These are phyloP conservation scores for Tuta absoluta DNA, from an alignment of 2,888 invertebrate genomes.

Conservation along the genomic window DNA sequence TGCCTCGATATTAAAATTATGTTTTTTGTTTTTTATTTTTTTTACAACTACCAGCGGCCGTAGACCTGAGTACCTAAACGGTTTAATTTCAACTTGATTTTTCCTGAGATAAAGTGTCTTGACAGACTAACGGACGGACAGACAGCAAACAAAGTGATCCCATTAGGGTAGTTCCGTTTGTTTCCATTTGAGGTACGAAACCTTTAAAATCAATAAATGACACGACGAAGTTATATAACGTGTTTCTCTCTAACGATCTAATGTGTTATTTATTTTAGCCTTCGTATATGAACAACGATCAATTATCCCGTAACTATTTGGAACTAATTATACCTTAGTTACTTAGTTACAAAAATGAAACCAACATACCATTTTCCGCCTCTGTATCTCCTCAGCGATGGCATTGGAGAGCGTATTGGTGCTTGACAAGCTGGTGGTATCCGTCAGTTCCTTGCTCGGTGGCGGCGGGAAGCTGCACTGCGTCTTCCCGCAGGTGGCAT, in stretches of 20 bases:
- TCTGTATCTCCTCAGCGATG: conserved; percentile 75
- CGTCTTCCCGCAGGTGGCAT: conserved; percentile 57
- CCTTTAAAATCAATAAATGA: not conserved
- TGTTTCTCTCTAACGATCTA: not conserved
- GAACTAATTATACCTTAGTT: too few species aligned
- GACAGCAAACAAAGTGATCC: too few species aligned
- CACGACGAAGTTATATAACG: not conserved
- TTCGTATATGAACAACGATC: not conserved
- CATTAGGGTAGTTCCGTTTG: too few species aligned
- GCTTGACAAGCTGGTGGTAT: conserved; percentile 64
- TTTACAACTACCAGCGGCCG: too few species aligned
- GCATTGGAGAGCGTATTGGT: conserved; percentile 73
- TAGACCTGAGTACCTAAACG: too few species aligned
- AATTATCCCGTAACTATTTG: too few species aligned
- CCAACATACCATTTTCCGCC: conserved; percentile 64
- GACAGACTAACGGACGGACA: too few species aligned
- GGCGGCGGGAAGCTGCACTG: conserved; percentile 62
- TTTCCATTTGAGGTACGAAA: too few species aligned
- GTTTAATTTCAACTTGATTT: too few species aligned
- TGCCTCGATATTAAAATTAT: too few species aligned
- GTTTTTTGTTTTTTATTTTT: too few species aligned
- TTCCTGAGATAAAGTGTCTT: too few species aligned
- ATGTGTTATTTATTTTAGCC: not conserved
- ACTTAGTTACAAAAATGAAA: not conserved
- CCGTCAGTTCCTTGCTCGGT: conserved; percentile 54